Evolutionary conservation across 2,888 invertebrate genomes (phyloP).

Genomic region (Ferrisia virgata): DNA sequence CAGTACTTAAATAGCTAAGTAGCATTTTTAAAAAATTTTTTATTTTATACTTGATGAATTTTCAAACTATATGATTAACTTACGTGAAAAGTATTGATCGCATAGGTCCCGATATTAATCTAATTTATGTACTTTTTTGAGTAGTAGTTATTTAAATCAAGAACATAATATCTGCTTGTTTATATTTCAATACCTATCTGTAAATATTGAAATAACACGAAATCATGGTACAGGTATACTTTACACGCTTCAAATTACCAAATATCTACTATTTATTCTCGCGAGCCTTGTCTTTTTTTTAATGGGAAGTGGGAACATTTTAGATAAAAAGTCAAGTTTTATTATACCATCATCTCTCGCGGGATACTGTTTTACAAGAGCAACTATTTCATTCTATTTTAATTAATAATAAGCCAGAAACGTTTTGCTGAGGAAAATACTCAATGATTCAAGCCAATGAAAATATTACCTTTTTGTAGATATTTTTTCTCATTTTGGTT

Average conservation of each 20-base stretch:
- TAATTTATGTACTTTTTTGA: no score
- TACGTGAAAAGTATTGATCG: no score
- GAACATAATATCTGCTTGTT: no score
- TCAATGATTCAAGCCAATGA: background rate
- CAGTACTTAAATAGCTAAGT: no score
- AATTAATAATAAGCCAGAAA: background rate
- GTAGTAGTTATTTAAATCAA: no score
- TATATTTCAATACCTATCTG: no score
- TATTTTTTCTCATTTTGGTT: background rate
- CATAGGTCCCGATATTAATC: no score
- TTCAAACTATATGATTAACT: no score
- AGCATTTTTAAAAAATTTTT: no score
- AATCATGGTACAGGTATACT: background rate
- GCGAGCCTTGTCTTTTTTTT: background rate
- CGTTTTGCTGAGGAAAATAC: background rate
- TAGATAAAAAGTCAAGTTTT: background rate
- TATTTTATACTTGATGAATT: no score
- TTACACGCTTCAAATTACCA: background rate
- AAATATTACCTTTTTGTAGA: background rate
- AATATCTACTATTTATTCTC: background rate
- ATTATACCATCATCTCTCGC: background rate
- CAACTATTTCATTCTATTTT: background rate
- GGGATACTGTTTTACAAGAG: background rate
- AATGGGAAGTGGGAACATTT: background rate
- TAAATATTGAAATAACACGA: background rate